A percentile compares a stretch with the other conserved stretches of the same genome.
Evolutionary conservation across 2,113 vertebrate genomes (phyloP).

Genomic region (Dipodomys ordii): DNA sequence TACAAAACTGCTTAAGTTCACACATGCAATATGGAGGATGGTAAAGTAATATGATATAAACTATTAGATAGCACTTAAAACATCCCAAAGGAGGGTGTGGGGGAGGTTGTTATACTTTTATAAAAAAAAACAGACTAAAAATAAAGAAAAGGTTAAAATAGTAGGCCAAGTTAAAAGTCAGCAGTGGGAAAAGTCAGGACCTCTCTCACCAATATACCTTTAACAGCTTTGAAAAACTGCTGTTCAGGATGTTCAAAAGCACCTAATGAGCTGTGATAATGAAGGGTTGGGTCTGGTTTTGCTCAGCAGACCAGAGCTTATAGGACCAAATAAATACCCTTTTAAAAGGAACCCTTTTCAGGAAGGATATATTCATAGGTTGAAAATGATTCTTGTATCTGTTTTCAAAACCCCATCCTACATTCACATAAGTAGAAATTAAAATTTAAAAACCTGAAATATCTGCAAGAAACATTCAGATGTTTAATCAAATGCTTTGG

Average conservation of each 20-base stretch:
- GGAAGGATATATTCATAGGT: conserved; percentile 2
- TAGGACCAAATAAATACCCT: neutral
- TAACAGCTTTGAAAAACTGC: neutral
- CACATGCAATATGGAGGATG: neutral
- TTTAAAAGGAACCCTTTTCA: neutral
- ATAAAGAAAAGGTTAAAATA: conserved; percentile 25
- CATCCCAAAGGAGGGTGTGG: neutral
- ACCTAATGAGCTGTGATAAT: neutral
- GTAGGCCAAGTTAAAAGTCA: neutral
- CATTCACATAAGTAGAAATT: no score
- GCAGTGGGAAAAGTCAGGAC: neutral
- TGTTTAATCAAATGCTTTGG: neutral
- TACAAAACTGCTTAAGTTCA: conserved; percentile 39
- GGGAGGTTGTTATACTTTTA: neutral
- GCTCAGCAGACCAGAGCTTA: conserved; percentile 3
- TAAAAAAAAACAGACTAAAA: conserved; percentile 16
- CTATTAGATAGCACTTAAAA: conserved; percentile 20
- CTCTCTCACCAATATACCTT: neutral
- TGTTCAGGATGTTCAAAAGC: neutral
- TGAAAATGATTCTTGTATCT: neutral
- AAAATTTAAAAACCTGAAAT: no score
- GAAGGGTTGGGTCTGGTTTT: conserved; percentile 27
- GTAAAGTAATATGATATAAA: conserved; percentile 2
- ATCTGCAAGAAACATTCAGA: neutral
- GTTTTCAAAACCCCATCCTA: neutral